Percentiles rank a stretch among this genome's conserved stretches.
Conservation (phyloP, 2,888 invertebrate species). For the Stenurella melanura region DNA sequence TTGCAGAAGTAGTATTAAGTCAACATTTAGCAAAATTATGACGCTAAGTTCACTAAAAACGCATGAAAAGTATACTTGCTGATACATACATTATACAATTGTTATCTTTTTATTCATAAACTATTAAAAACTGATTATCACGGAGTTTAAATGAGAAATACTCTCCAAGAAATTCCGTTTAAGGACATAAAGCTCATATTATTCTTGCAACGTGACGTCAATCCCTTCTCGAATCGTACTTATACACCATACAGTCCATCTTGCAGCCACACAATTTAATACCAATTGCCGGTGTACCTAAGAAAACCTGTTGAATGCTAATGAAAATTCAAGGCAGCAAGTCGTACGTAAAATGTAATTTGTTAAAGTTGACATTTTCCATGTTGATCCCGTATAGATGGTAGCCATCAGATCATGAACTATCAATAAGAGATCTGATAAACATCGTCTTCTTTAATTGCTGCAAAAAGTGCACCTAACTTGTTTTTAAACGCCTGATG, state of each 20-base stretch:
- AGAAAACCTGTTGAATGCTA: constrained; percentile 18
- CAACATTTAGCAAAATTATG: no score
- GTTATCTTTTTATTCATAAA: no score
- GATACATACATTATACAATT: no score
- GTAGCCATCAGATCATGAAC: constrained; percentile 32
- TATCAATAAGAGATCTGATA: constrained; percentile 50
- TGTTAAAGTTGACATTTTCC: constrained; percentile 35
- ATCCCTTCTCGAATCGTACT: not conserved
- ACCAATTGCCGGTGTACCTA: not conserved
- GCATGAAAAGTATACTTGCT: no score
- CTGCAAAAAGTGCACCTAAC: constrained; percentile 48
- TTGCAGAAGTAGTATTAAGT: no score
- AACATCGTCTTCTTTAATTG: constrained; percentile 49
- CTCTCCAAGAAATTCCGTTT: no score
- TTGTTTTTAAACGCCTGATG: constrained; percentile 46
- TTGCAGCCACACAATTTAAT: not conserved
- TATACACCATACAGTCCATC: not conserved
- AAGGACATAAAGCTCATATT: no score
- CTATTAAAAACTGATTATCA: no score
- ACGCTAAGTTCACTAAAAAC: no score
- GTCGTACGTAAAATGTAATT: constrained; percentile 17
- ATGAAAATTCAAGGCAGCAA: constrained; percentile 11
- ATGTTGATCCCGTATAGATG: constrained; percentile 39
- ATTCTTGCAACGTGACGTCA: no score
- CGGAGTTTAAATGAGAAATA: no score